Conservation (phyloP, 2,888 invertebrate genomes). For the Drosophila cyrtoloma region DNA sequence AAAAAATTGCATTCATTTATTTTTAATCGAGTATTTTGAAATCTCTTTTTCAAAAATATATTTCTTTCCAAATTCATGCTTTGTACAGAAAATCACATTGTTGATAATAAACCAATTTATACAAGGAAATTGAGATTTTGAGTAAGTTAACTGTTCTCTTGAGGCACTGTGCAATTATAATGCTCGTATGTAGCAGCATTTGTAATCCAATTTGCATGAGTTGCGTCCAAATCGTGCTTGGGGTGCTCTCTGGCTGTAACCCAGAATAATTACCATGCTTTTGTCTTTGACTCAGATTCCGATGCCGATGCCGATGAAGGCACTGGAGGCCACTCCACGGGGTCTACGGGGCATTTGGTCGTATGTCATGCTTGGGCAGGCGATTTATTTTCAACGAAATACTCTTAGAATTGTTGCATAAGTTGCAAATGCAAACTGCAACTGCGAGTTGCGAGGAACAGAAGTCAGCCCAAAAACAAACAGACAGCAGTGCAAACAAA, state of each 20-base stretch:
- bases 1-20: not conserved
- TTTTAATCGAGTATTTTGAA: not conserved
- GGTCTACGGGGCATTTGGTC: slow-evolving; percentile 36
- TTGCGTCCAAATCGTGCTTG: slow-evolving; percentile 18
- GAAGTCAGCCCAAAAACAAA: slow-evolving; percentile 39
- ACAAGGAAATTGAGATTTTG: not conserved
- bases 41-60: not conserved
- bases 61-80: not conserved
- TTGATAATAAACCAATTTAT: not conserved
- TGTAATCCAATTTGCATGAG: slow-evolving; percentile 15
- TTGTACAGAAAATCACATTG: not conserved
- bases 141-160: too few species aligned
- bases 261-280: slow-evolving; percentile 14
- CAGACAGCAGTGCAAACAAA: slow-evolving; percentile 52
- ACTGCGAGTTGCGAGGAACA: slow-evolving; percentile 14
- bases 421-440: slow-evolving; percentile 53
- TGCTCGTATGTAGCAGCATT: slow-evolving; percentile 4
- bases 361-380: slow-evolving; percentile 74
- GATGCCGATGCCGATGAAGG: not conserved
- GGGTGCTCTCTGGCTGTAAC: not conserved
- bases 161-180: slow-evolving; percentile 1
- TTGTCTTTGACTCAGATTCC: slow-evolving; percentile 16
- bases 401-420: slow-evolving; percentile 76
- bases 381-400: slow-evolving; percentile 84
- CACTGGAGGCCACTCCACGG: not conserved